A percentile compares a stretch with the other conserved stretches of the same genome.
These are phyloP conservation scores for Lysandra coridon DNA, from an alignment of 2,888 invertebrate species.

Conservation along the genomic window DNA sequence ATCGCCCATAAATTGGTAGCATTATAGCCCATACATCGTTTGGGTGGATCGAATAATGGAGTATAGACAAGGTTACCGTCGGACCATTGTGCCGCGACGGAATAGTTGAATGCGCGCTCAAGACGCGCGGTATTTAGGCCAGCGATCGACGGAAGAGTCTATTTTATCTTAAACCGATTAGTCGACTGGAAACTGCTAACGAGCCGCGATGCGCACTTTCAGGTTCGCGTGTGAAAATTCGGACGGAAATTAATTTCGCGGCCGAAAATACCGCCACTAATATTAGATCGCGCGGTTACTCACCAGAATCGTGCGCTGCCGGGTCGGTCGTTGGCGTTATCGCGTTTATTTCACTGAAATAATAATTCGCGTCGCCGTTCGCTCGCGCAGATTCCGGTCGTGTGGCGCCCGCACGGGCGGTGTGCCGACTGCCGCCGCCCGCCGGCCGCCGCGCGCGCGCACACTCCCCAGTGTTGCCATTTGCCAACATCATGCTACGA, in stretches of 20 bases:
- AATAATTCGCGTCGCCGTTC: slow-evolving; percentile 63
- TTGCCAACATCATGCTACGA: not conserved
- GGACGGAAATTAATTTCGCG: slow-evolving; percentile 40
- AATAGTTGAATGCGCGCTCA: slow-evolving; percentile 26
- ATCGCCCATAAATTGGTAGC: too few species aligned
- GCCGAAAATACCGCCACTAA: slow-evolving; percentile 68
- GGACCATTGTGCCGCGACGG: slow-evolving; percentile 12
- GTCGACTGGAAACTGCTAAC: slow-evolving; percentile 46
- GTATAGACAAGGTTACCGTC: not conserved
- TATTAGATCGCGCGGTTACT: slow-evolving; percentile 57
- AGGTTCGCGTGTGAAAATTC: slow-evolving; percentile 48
- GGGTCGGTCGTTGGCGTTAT: slow-evolving; percentile 60
- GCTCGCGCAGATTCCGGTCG: slow-evolving; percentile 78
- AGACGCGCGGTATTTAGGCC: slow-evolving; percentile 65
- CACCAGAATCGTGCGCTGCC: slow-evolving; percentile 78
- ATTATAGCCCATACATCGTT: too few species aligned
- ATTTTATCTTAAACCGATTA: slow-evolving; percentile 65
- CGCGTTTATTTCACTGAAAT: slow-evolving; percentile 72
- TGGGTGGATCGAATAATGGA: too few species aligned
- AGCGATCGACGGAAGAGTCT: slow-evolving; percentile 57
- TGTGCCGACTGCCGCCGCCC: slow-evolving; percentile 70
- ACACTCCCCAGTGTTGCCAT: slow-evolving; percentile 31
- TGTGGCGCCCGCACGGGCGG: slow-evolving; percentile 81
- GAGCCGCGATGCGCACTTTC: slow-evolving; percentile 53
- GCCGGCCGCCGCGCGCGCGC: slow-evolving; percentile 53